These are phyloP conservation scores for Anhinga anhinga DNA, from an alignment of 2,113 vertebrate genomes.

Conservation along the genomic window DNA sequence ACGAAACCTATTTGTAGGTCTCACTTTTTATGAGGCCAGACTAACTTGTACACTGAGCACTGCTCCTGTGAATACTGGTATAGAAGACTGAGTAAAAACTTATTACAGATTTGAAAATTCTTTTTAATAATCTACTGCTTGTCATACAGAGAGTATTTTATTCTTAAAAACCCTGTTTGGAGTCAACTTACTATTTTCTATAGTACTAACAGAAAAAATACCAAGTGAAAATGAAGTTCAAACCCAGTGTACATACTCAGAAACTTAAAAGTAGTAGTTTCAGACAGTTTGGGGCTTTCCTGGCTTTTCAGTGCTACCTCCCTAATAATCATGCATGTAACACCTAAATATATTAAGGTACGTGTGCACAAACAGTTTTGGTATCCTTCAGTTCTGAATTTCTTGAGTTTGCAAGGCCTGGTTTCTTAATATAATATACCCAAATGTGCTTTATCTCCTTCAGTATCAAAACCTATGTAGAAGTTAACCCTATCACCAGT, in stretches of 20 bases:
- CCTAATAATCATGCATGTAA: background rate
- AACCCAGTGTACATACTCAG: background rate
- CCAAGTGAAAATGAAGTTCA: background rate
- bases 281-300: background rate
- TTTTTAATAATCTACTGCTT: background rate
- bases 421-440: background rate
- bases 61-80: background rate
- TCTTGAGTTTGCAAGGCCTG: background rate
- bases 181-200: background rate
- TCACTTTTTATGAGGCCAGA: background rate
- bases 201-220: background rate
- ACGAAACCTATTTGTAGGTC: background rate
- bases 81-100: background rate
- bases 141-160: background rate
- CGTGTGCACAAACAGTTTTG: accelerated
- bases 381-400: background rate
- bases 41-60: background rate
- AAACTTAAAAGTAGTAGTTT: background rate
- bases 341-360: background rate
- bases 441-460: background rate
- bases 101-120: background rate
- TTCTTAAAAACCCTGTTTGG: background rate
- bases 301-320: background rate
- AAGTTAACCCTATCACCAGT: background rate
- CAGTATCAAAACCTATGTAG: background rate